These are phyloP conservation scores for Poliocrania exsul DNA, from an alignment of 2,797 vertebrate genomes.

Conservation along the genomic window DNA sequence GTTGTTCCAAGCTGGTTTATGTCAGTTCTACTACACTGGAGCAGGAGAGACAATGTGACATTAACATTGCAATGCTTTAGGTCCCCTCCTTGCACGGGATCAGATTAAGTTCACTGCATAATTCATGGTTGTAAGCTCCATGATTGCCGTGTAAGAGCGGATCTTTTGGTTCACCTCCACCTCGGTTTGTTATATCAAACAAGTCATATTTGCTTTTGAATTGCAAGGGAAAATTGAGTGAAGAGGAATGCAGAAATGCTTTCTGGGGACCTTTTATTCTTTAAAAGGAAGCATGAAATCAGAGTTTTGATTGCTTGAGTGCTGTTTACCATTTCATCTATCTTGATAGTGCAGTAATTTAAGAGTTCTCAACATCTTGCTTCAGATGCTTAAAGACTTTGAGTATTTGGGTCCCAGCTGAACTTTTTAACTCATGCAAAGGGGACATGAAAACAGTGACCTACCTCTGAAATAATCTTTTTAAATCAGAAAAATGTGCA, in stretches of 20 bases:
- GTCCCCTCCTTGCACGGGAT: neutral
- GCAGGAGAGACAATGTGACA: neutral
- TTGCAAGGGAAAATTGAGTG: conserved; percentile 12
- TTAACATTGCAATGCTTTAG: neutral
- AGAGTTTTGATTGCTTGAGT: conserved; percentile 34
- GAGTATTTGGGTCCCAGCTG: conserved; percentile 31
- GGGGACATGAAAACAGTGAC: conserved; percentile 53
- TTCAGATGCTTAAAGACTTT: neutral
- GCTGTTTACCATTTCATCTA: conserved; percentile 44
- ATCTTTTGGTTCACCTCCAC: conserved; percentile 45
- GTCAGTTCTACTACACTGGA: neutral
- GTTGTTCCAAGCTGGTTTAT: conserved; percentile 46
- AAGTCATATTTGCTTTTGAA: conserved; percentile 35
- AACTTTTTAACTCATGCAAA: conserved; percentile 45
- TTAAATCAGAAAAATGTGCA: conserved; percentile 70
- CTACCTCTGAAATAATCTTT: conserved; percentile 56
- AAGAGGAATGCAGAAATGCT: conserved; percentile 42
- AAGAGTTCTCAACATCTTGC: conserved; percentile 41
- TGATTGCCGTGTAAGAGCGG: neutral
- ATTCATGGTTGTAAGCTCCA: conserved; percentile 41
- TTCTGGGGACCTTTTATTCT: conserved; percentile 48
- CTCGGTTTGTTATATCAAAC: conserved; percentile 9
- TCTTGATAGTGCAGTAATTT: conserved; percentile 53
- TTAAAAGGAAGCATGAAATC: conserved; percentile 61
- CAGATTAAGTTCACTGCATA: conserved; percentile 54